Evolutionary conservation across 2,888 invertebrate species (phyloP).

Genomic region (Agrotis ipsilon): DNA sequence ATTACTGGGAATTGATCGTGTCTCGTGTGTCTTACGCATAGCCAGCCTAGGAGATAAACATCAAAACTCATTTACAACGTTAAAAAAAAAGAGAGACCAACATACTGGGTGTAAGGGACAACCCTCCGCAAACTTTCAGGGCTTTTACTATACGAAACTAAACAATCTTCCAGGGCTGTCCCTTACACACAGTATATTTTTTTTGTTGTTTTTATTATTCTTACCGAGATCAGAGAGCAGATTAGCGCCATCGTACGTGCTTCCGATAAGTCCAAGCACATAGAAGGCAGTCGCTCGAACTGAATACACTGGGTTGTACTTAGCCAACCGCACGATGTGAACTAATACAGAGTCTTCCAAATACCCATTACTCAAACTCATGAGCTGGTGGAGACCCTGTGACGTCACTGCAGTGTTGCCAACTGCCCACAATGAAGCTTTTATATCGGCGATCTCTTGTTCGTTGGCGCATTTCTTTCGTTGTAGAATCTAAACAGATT

Average conservation of each 20-base stretch:
- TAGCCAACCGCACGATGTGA: constrained; percentile 93
- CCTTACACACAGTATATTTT: too few species aligned
- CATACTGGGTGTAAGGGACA: too few species aligned
- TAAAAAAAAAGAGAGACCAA: too few species aligned
- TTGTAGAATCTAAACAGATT: constrained; percentile 77
- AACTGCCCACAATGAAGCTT: constrained; percentile 97
- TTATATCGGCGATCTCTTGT: constrained; percentile 94
- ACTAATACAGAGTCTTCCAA: constrained; percentile 85
- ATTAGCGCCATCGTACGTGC: constrained; percentile 96
- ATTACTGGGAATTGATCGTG: constrained; percentile 95
- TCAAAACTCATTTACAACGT: background rate
- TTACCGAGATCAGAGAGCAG: constrained; percentile 93
- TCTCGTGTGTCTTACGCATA: constrained; percentile 94
- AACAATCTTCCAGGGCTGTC: too few species aligned
- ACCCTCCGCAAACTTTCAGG: too few species aligned
- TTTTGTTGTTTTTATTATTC: constrained; percentile 44
- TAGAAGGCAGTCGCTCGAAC: constrained; percentile 97
- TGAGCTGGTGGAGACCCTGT: constrained; percentile 94
- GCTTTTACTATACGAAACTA: too few species aligned
- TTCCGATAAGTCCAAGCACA: constrained; percentile 96
- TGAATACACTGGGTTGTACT: constrained; percentile 96
- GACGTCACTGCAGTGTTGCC: constrained; percentile 96
- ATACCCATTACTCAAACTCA: constrained; percentile 86
- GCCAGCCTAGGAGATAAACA: constrained; percentile 91
- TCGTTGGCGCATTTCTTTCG: constrained; percentile 92